These are phyloP conservation scores for Xiphias gladius DNA, from an alignment of 2,113 vertebrate genomes.

Conservation along the genomic window DNA sequence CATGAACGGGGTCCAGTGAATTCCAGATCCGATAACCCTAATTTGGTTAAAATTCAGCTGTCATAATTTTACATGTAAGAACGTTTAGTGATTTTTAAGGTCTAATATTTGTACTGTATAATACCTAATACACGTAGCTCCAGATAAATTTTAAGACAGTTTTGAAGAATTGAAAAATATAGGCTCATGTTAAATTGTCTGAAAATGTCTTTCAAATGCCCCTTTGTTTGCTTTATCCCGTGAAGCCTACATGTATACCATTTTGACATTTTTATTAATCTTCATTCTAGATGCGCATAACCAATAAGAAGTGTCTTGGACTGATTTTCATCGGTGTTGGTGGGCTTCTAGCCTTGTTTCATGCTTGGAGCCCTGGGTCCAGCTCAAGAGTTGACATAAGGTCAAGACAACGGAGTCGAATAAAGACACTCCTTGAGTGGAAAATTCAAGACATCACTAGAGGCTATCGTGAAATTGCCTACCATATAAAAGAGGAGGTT, in stretches of 20 bases:
- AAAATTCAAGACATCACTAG: constrained; percentile 9
- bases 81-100: neutral
- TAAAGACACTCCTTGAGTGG: constrained; percentile 36
- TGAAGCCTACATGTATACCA: neutral
- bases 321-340: constrained; percentile 56
- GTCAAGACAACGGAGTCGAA: neutral
- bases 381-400: constrained; percentile 51
- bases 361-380: constrained; percentile 37
- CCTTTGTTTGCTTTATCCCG: neutral
- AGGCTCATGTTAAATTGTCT: neutral
- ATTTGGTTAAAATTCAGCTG: neutral
- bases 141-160: neutral
- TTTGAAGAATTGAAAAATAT: neutral
- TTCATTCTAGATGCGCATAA: constrained; percentile 67
- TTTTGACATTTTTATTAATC: neutral
- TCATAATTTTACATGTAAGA: neutral
- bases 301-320: constrained; percentile 51
- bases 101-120: neutral
- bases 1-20: too few species aligned
- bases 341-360: constrained; percentile 24
- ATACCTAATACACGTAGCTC: neutral
- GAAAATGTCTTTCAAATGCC: neutral
- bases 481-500: constrained; percentile 70
- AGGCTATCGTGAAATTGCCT: constrained; percentile 62
- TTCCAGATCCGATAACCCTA: neutral